Evolutionary conservation across 2,888 invertebrate genomes (phyloP), one percentile per base, ranked within the genome.

Genomic region (Cotesia congregata): DNA sequence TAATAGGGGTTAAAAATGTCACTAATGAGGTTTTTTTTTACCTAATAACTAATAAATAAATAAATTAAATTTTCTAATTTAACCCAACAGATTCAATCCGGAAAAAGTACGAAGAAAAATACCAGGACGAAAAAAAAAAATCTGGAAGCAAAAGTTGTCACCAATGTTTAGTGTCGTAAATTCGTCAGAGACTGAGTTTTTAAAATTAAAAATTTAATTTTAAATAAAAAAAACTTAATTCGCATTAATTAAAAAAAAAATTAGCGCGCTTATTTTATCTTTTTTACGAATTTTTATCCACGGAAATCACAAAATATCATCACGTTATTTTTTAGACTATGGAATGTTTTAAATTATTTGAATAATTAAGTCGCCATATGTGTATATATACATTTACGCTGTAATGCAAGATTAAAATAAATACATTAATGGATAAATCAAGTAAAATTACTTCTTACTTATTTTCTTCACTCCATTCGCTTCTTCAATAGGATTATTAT

Each of bases 21-120:
- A n/a, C n/a, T n/a, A n/a, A n/a, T n/a, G n/a, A n/a, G n/a, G n/a
- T n/a, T n/a, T n/a, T n/a, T n/a, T n/a, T n/a, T n/a, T n/a, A n/a
- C n/a, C n/a, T n/a, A n/a, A n/a, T 17, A 17, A 1, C 17, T 17
- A 17, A 17, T 17, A 17, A 17, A 17, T 17, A 17, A 17, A 17
- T 17, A 17, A 30, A 30, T 30, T 30, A 3, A 30, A 30, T 30
- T 50, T 50, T 7, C 50, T 50, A 3, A 12, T 12, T 12, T 50
- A 12, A 17, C 6, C 61, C 9, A 6, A 69, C 80, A 88, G 88
- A 88, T 80, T 84, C 85, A 50, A 80, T 88, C 70, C 83, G 85
- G 12, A 87, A 87, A 77, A 86, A 87, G 30, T 71, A 86, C 80
- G 88, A 88, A 15, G 87, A 87, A 77, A 85, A 87, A 30, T 71